Percentiles rank a stretch among this genome's conserved stretches.
Conservation (phyloP, 2,888 invertebrate species). For the Trachelus iudaicus region DNA sequence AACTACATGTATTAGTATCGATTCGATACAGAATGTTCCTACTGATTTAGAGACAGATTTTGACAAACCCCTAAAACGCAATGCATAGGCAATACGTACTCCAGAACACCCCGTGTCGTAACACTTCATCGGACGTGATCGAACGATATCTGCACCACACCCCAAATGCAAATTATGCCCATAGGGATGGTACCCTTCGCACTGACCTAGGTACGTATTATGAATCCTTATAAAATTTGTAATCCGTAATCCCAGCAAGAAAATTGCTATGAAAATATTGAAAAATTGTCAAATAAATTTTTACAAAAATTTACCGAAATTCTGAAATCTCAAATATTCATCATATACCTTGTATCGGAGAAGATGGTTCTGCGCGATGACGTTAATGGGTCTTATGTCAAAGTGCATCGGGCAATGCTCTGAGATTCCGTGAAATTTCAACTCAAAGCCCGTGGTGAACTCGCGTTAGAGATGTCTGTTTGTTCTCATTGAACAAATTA, state of each 20-base stretch:
- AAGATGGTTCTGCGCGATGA: no score
- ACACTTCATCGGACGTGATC: slow-evolving; percentile 20
- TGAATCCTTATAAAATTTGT: not conserved
- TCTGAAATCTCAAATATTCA: not conserved
- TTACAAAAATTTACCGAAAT: not conserved
- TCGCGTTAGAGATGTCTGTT: slow-evolving; percentile 26
- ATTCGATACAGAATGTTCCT: slow-evolving; percentile 43
- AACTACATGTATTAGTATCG: slow-evolving; percentile 11
- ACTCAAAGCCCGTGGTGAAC: not conserved
- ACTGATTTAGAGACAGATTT: slow-evolving; percentile 4
- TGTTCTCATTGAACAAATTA: slow-evolving; percentile 41
- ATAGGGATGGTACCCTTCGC: not conserved
- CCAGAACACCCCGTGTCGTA: slow-evolving; percentile 7
- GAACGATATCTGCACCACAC: not conserved
- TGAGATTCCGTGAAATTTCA: slow-evolving; percentile 13
- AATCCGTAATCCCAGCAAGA: not conserved
- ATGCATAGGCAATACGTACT: slow-evolving; percentile 8
- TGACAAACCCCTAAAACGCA: slow-evolving; percentile 9
- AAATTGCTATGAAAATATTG: not conserved
- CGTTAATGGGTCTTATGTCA: slow-evolving; percentile 23
- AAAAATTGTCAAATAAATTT: not conserved
- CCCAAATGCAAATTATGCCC: not conserved
- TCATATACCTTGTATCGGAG: not conserved
- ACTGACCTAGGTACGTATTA: not conserved
- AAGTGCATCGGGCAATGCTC: slow-evolving; percentile 28